These are phyloP conservation scores for Rhinolophus ferrumequinum DNA, from an alignment of 2,113 vertebrate species.

Conservation along the genomic window DNA sequence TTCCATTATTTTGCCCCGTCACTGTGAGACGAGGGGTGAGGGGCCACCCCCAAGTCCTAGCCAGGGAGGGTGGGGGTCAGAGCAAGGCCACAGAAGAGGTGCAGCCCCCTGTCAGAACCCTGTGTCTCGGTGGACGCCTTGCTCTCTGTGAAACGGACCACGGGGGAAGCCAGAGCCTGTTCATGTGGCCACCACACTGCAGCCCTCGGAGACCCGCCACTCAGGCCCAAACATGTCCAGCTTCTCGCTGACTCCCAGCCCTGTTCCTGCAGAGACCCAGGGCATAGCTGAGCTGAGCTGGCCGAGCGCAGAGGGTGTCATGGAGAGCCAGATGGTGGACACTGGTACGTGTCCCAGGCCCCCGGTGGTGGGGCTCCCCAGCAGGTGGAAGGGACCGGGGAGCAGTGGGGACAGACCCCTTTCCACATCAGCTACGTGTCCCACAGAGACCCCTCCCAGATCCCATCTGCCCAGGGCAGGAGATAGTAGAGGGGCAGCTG, in stretches of 20 bases:
- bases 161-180: not conserved
- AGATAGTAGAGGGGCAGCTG: rapidly evolving
- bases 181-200: not conserved
- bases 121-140: rapidly evolving
- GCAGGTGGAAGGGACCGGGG: not conserved
- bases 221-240: not conserved
- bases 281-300: rapidly evolving
- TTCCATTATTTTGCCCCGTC: not conserved
- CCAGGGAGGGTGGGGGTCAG: rapidly evolving
- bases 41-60: rapidly evolving
- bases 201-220: not conserved
- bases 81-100: rapidly evolving
- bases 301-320: rapidly evolving
- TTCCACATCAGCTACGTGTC: rapidly evolving
- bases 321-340: not conserved
- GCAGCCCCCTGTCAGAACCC: not conserved
- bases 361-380: rapidly evolving
- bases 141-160: rapidly evolving
- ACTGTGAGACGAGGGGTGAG: rapidly evolving
- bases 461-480: not conserved
- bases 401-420: not conserved
- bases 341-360: rapidly evolving
- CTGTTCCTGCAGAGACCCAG: constrained; percentile 27
- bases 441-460: not conserved
- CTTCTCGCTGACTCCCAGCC: rapidly evolving